Conservation (phyloP, 2,888 invertebrate genomes). For the Watsonalla binaria region DNA sequence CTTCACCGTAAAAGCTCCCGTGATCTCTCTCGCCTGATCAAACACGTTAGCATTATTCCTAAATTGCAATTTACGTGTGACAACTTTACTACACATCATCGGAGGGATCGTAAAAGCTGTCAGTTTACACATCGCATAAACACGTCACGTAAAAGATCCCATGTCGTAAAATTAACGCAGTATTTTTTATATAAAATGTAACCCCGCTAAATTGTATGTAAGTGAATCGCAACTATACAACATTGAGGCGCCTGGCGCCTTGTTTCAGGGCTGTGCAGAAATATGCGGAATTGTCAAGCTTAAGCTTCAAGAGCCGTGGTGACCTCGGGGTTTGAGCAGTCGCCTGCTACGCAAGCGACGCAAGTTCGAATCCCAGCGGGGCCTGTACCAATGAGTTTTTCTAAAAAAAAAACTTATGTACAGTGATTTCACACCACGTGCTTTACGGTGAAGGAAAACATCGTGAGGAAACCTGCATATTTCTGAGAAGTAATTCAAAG, state of each 20-base stretch:
- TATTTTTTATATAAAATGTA: constrained; percentile 1
- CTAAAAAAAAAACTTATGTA: too few relatives aligned
- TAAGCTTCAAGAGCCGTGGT: too few relatives aligned
- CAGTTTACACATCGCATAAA: constrained; percentile 8
- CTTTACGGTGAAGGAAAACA: too few relatives aligned
- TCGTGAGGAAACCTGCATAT: too few relatives aligned
- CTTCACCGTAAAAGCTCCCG: constrained; percentile 27
- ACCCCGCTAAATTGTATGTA: background rate
- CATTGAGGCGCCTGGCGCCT: background rate
- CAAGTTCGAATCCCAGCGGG: too few relatives aligned
- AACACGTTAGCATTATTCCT: constrained; percentile 19
- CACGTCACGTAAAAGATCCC: constrained; percentile 9
- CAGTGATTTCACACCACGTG: too few relatives aligned
- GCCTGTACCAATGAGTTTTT: too few relatives aligned
- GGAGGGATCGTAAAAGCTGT: constrained; percentile 8
- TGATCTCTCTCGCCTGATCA: constrained; percentile 24
- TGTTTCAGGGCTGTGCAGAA: background rate
- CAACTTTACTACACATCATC: constrained; percentile 1
- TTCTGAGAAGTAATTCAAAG: too few relatives aligned
- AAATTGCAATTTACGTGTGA: constrained; percentile 41
- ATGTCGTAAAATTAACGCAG: constrained; percentile 6
- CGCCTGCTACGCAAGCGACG: too few relatives aligned
- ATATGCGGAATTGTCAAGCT: too few relatives aligned
- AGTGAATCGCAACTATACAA: background rate
- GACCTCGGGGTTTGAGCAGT: too few relatives aligned